Evolutionary conservation across 2,113 vertebrate genomes (phyloP).

Genomic region (Cranoglanis bouderius): DNA sequence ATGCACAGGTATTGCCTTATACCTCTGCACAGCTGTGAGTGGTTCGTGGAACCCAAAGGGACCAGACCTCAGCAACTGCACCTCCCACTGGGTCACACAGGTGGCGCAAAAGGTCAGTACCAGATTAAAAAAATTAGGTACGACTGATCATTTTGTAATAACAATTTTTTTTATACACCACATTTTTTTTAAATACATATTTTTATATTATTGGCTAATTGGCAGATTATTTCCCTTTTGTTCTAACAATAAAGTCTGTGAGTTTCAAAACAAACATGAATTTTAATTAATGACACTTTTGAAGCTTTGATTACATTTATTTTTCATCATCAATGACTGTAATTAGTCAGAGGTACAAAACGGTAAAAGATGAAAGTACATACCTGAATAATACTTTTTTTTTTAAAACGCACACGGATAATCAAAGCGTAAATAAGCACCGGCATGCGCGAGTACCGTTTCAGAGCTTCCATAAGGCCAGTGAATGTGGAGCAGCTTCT

Average conservation of each 20-base stretch:
- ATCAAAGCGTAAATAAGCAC: not conserved
- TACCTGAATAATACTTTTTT: too few relatives aligned
- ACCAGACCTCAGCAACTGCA: slow-evolving; percentile 98
- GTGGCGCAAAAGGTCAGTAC: slow-evolving; percentile 94
- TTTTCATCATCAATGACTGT: not conserved
- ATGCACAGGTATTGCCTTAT: slow-evolving; percentile 87
- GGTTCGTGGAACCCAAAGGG: slow-evolving; percentile 91
- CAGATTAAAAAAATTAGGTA: not conserved
- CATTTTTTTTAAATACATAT: not conserved
- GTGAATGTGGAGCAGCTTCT: not conserved
- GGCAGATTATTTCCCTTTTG: not conserved
- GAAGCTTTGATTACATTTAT: not conserved
- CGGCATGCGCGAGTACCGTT: not conserved
- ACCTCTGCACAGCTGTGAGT: slow-evolving; percentile 84
- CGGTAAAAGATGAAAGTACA: not conserved
- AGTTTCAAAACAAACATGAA: not conserved
- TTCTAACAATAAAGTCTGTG: not conserved
- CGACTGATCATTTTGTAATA: not conserved
- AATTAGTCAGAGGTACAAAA: slow-evolving; percentile 1
- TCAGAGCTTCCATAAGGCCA: not conserved
- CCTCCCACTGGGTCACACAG: slow-evolving; percentile 98
- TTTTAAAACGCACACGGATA: too few relatives aligned
- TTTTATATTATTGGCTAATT: not conserved
- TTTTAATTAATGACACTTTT: not conserved
- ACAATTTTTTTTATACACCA: not conserved